phyloP scores from a whole-genome alignment of 2,113 vertebrate species.

The Sapayoa aenigma region DNA sequence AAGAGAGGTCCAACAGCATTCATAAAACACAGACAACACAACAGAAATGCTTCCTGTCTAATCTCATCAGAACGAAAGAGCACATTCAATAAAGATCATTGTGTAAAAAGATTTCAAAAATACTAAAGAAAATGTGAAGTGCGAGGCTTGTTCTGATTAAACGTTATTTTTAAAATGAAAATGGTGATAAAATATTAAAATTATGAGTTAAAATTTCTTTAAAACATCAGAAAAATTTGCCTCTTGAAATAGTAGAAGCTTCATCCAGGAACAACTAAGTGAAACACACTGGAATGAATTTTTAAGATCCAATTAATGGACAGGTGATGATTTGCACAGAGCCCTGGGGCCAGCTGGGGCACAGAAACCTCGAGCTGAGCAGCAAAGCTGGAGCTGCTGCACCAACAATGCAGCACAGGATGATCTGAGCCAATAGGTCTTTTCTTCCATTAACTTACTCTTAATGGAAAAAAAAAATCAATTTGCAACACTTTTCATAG shows the following conservation, averaged over 20 bases:
- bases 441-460: neutral
- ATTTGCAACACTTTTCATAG: neutral
- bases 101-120: neutral
- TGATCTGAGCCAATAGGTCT: neutral
- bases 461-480: neutral
- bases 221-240: neutral
- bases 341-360: neutral
- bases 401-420: neutral
- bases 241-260: neutral
- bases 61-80: neutral
- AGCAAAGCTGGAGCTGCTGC: neutral
- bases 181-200: neutral
- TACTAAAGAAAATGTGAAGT: neutral
- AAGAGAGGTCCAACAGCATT: neutral
- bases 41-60: neutral
- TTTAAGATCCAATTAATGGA: neutral
- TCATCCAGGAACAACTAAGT: neutral
- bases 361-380: neutral
- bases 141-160: neutral
- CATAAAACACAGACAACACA: neutral
- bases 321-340: neutral
- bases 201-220: rapidly evolving
- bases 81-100: neutral
- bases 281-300: neutral
- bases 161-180: neutral